Percentiles rank a stretch among this genome's conserved stretches.
These are phyloP conservation scores for Rhizoglyphus robini DNA, from an alignment of 1,140 invertebrate species.

Conservation along the genomic window DNA sequence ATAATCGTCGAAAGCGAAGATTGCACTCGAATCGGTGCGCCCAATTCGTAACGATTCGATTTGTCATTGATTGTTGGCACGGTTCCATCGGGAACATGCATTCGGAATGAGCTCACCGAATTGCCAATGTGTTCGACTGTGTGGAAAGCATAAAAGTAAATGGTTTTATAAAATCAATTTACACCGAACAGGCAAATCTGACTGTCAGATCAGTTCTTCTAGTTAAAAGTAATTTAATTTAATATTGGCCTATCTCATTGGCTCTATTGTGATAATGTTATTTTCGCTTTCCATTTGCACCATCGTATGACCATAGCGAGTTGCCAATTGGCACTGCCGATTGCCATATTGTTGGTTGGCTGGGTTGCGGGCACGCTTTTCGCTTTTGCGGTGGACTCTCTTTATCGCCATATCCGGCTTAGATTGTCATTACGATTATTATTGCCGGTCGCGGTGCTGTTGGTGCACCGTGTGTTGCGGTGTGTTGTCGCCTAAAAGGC, in stretches of 20 bases:
- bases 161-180: constrained; percentile 15
- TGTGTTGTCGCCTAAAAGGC: not conserved
- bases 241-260: not conserved
- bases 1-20: too few relatives aligned
- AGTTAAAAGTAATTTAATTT: not conserved
- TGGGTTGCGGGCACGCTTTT: not conserved
- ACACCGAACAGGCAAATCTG: not conserved
- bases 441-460: constrained; percentile 5
- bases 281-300: not conserved
- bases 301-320: too few relatives aligned
- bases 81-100: too few relatives aligned
- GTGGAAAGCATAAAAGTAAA: too few relatives aligned
- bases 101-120: too few relatives aligned
- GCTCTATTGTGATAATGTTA: constrained; percentile 1
- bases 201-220: not conserved
- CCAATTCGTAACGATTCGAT: too few relatives aligned
- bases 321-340: too few relatives aligned
- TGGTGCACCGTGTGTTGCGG: not conserved
- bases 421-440: constrained; percentile 14
- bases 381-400: not conserved
- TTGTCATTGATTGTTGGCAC: too few relatives aligned
- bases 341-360: not conserved
- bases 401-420: constrained; percentile 14
- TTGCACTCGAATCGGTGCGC: too few relatives aligned
- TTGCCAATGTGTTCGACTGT: too few relatives aligned